Conservation (phyloP, 2,888 invertebrate species). For the Acanthoscelides obtectus region DNA sequence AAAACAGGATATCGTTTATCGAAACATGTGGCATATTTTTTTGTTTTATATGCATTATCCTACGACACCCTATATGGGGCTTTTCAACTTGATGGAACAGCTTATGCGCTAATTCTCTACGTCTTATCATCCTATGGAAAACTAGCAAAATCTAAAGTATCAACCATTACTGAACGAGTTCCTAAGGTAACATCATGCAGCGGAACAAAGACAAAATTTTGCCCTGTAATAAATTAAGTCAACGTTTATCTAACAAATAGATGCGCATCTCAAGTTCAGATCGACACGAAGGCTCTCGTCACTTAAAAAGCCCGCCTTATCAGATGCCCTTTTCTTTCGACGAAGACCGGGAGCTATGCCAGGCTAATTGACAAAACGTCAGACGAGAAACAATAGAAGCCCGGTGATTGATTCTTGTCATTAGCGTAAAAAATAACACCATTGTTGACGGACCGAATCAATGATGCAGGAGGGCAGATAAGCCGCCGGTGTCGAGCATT, state of each 20-base stretch:
- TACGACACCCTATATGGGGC: too few species aligned
- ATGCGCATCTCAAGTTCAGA: neutral
- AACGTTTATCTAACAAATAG: neutral
- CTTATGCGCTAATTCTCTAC: too few species aligned
- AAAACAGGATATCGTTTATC: too few species aligned
- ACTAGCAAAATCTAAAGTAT: too few species aligned
- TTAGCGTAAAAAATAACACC: slow-evolving; percentile 39
- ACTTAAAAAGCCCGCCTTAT: neutral
- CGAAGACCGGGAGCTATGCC: neutral
- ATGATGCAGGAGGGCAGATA: neutral
- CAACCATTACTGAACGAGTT: too few species aligned
- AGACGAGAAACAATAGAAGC: neutral
- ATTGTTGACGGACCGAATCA: slow-evolving; percentile 22
- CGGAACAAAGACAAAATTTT: slow-evolving; percentile 9
- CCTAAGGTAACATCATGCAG: too few species aligned
- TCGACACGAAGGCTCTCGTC: neutral
- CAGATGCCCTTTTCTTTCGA: neutral
- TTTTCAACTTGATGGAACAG: too few species aligned
- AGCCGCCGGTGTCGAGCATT: neutral
- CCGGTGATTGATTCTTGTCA: slow-evolving; percentile 33
- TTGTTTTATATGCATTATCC: too few species aligned
- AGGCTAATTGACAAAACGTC: neutral
- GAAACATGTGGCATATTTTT: too few species aligned
- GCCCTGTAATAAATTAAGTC: neutral
- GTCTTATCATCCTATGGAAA: too few species aligned